Percentiles rank a stretch among this genome's conserved stretches.
Conservation (phyloP, 2,888 invertebrate genomes). For the Dendrolimus pini region DNA sequence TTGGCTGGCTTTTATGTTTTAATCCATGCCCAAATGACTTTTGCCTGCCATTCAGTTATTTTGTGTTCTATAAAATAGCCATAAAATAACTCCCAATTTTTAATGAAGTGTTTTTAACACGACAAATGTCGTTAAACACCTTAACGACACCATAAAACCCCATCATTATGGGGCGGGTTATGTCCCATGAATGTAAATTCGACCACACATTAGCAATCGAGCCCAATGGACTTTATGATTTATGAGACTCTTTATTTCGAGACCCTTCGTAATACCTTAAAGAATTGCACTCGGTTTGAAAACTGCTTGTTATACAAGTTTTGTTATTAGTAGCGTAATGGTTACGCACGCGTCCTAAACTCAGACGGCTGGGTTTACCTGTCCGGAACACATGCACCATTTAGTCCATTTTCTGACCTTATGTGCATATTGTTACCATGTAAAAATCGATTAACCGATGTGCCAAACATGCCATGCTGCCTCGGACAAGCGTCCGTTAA, state of each 20-base stretch:
- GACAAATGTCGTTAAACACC: neutral
- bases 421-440: too few relatives aligned
- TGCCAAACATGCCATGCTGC: too few relatives aligned
- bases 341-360: too few relatives aligned
- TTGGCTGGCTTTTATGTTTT: too few relatives aligned
- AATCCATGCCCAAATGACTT: too few relatives aligned
- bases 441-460: too few relatives aligned
- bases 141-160: slow-evolving; percentile 4
- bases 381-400: too few relatives aligned
- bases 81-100: neutral
- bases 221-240: neutral
- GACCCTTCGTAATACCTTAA: neutral
- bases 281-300: neutral
- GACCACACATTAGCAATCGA: neutral
- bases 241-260: neutral
- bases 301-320: neutral
- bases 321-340: neutral
- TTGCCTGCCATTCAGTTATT: too few relatives aligned
- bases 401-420: too few relatives aligned
- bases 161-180: neutral
- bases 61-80: too few relatives aligned
- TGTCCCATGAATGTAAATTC: slow-evolving; percentile 4
- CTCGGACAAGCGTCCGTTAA: too few relatives aligned
- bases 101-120: neutral
- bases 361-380: too few relatives aligned